Conservation (phyloP, 2,113 vertebrate species). For the Triplophysa siluroides region DNA sequence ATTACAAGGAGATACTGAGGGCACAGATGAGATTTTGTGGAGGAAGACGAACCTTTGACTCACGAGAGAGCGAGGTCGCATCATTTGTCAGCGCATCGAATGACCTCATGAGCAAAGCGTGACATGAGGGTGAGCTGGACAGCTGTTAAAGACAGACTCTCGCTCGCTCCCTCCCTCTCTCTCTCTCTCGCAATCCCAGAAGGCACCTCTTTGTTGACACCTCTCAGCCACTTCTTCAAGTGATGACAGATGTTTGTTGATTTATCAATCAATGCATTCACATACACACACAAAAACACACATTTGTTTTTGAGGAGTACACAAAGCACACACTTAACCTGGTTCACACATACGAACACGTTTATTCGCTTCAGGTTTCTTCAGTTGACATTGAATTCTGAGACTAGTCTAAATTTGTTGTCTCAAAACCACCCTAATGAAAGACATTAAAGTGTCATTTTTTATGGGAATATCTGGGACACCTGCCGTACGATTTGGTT, state of each 20-base stretch:
- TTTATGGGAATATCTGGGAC: not conserved
- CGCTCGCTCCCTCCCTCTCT: not conserved
- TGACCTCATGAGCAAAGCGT: slow-evolving; percentile 16
- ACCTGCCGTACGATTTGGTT: not conserved
- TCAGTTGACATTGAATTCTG: no score
- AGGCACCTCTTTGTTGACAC: slow-evolving; percentile 8
- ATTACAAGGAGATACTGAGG: slow-evolving; percentile 4
- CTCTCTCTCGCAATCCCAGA: slow-evolving; percentile 5
- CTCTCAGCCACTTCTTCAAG: slow-evolving; percentile 4
- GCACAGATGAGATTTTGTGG: slow-evolving; percentile 13
- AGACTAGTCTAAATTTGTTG: no score
- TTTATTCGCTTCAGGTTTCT: no score
- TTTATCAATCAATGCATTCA: slow-evolving; percentile 29
- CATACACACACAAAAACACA: slow-evolving; percentile 4
- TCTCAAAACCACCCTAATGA: no score
- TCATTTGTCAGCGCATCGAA: slow-evolving; percentile 20
- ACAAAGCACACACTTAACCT: not conserved
- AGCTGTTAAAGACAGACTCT: slow-evolving; percentile 19
- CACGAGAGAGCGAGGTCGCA: not conserved
- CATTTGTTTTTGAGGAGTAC: not conserved
- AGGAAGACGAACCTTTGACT: slow-evolving; percentile 36
- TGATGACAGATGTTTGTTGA: slow-evolving; percentile 28
- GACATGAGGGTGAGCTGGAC: slow-evolving; percentile 7
- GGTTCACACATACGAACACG: not conserved
- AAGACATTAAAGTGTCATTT: not conserved